Conservation (phyloP, 1,140 invertebrate genomes). For the Aphaenogaster floridana region DNA sequence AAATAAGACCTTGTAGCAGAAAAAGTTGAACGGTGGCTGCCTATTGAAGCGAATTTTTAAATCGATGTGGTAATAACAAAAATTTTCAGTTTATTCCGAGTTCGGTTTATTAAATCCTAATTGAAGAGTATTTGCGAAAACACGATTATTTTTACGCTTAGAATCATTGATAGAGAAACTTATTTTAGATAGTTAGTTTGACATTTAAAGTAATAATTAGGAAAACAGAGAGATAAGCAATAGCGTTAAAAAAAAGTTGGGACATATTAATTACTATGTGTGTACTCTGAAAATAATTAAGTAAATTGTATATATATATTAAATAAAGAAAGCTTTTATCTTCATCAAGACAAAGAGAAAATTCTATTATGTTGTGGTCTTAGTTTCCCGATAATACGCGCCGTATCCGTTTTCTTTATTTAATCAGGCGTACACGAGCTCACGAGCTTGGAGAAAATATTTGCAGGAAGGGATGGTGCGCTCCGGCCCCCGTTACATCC, state of each 20-base stretch:
- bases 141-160: background rate
- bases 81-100: background rate
- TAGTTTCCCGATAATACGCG: conserved; percentile 37
- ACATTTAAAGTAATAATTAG: background rate
- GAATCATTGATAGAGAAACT: background rate
- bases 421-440: conserved; percentile 44
- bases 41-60: conserved; percentile 30
- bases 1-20: conserved; percentile 16
- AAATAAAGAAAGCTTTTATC: background rate
- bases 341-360: conserved; percentile 7
- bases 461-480: conserved; percentile 26
- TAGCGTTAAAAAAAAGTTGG: background rate
- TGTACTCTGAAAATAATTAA: background rate
- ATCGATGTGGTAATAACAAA: background rate
- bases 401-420: conserved; percentile 51
- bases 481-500: conserved; percentile 32
- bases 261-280: background rate
- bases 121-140: background rate
- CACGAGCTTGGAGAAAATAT: conserved; percentile 42
- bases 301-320: background rate
- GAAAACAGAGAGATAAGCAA: background rate
- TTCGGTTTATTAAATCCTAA: conserved; percentile 5
- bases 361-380: conserved; percentile 32
- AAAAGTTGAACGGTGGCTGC: background rate
- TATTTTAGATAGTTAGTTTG: background rate